Conservation (phyloP, 1,140 invertebrate genomes). For the Holotrichia oblita region DNA sequence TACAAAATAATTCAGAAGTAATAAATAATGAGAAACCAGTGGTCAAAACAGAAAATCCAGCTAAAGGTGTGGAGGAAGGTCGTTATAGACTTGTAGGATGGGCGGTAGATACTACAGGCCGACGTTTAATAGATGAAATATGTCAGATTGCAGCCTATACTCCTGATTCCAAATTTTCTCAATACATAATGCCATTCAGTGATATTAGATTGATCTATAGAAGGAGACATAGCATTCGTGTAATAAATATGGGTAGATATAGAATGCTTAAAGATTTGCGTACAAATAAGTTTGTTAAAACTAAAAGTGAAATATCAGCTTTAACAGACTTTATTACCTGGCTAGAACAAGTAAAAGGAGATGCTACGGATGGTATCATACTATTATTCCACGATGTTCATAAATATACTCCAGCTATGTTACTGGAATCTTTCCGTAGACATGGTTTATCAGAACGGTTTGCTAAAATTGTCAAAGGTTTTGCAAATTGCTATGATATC, state of each 20-base stretch:
- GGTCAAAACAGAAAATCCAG: slow-evolving; percentile 49
- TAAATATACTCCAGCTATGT: slow-evolving; percentile 78
- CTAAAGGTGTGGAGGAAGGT: slow-evolving; percentile 63
- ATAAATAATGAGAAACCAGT: slow-evolving; percentile 49
- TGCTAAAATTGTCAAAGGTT: slow-evolving; percentile 76
- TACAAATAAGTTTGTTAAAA: slow-evolving; percentile 82
- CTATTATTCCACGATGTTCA: slow-evolving; percentile 79
- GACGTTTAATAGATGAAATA: slow-evolving; percentile 83
- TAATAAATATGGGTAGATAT: slow-evolving; percentile 80
- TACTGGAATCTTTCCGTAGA: slow-evolving; percentile 77
- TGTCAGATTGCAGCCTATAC: slow-evolving; percentile 74
- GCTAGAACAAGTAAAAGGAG: slow-evolving; percentile 72
- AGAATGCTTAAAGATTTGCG: slow-evolving; percentile 81
- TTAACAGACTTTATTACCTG: slow-evolving; percentile 80
- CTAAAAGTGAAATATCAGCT: slow-evolving; percentile 84
- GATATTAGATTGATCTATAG: slow-evolving; percentile 73
- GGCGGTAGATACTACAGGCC: slow-evolving; percentile 84
- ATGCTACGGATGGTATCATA: slow-evolving; percentile 74
- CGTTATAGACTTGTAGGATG: slow-evolving; percentile 79
- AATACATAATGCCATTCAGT: slow-evolving; percentile 87
- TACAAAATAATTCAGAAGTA: slow-evolving; percentile 55
- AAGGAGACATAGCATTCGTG: slow-evolving; percentile 77
- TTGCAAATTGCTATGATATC: slow-evolving; percentile 77
- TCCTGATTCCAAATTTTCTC: slow-evolving; percentile 73
- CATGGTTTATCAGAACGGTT: slow-evolving; percentile 76